Evolutionary conservation across 2,113 vertebrate genomes (phyloP).

Genomic region (Chunga burmeisteri): DNA sequence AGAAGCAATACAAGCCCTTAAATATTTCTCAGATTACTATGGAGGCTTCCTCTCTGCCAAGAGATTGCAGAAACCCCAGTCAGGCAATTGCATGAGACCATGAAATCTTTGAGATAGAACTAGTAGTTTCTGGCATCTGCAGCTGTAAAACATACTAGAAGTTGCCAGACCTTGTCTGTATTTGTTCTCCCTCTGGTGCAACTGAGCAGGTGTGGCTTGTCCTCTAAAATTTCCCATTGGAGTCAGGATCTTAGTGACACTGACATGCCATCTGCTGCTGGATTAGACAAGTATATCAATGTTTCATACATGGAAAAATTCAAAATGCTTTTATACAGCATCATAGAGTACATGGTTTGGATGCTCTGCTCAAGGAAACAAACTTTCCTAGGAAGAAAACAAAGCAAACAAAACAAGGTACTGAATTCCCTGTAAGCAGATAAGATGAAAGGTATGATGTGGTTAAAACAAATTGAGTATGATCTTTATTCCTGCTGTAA

Average conservation of each 20-base stretch:
- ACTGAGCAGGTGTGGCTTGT: constrained; percentile 35
- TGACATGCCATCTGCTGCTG: not conserved
- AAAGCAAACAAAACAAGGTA: not conserved
- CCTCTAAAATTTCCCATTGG: not conserved
- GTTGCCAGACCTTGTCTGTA: not conserved
- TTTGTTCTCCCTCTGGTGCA: not conserved
- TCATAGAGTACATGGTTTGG: not conserved
- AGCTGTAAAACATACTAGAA: not conserved
- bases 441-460: not conserved
- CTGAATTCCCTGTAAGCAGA: not conserved
- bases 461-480: not conserved
- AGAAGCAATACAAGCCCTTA: not conserved
- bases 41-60: not conserved
- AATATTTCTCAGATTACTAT: not conserved
- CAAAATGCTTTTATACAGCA: not conserved
- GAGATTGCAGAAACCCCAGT: not conserved
- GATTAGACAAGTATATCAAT: not conserved
- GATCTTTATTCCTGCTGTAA: not conserved
- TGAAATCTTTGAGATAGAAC: not conserved
- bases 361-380: not conserved
- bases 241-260: not conserved
- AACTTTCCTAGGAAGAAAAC: not conserved
- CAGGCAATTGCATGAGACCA: not conserved
- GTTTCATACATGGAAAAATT: not conserved
- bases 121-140: not conserved